These are phyloP conservation scores for Cyprinodon brontotheroides DNA, from an alignment of 2,113 vertebrate species.

Conservation along the genomic window DNA sequence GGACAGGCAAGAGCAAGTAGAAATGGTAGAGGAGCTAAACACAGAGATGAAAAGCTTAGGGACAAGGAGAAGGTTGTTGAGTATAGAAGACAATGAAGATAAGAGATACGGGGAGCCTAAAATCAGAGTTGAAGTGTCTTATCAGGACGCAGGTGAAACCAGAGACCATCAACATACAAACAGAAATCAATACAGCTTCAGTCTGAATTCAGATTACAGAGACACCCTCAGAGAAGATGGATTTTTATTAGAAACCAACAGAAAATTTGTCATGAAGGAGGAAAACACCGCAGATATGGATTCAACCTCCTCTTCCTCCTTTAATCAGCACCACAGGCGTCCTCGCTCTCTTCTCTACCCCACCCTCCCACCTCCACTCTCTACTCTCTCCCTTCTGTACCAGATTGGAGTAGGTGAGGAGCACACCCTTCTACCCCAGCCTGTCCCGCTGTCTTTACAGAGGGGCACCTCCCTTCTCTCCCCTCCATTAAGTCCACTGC, in stretches of 20 bases:
- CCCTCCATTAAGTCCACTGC: conserved; percentile 51
- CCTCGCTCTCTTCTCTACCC: conserved; percentile 71
- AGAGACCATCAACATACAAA: conserved; percentile 12
- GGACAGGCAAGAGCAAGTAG: conserved; percentile 61
- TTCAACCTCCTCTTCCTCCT: conserved; percentile 35
- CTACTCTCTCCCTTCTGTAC: conserved; percentile 79
- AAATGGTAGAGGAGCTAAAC: not conserved
- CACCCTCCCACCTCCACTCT: conserved; percentile 70
- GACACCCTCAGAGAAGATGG: conserved; percentile 46
- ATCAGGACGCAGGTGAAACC: conserved; percentile 1
- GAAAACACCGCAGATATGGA: conserved; percentile 11
- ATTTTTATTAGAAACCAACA: conserved; percentile 24
- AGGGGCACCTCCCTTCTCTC: conserved; percentile 64
- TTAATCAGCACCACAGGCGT: conserved; percentile 53
- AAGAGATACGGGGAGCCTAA: conserved; percentile 6
- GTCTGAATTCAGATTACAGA: conserved; percentile 36
- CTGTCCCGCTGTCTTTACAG: conserved; percentile 62
- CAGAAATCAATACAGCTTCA: conserved; percentile 62
- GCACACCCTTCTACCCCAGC: conserved; percentile 70
- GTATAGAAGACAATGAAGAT: conserved; percentile 56
- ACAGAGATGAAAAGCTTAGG: conserved; percentile 60
- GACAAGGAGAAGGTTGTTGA: conserved; percentile 71
- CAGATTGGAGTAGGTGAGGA: conserved; percentile 67
- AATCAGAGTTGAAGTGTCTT: conserved; percentile 15
- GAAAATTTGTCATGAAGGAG: conserved; percentile 7